A percentile compares a stretch with the other conserved stretches of the same genome.
Conservation (phyloP, 2,797 vertebrate genomes). For the Eulemur albifrons region DNA sequence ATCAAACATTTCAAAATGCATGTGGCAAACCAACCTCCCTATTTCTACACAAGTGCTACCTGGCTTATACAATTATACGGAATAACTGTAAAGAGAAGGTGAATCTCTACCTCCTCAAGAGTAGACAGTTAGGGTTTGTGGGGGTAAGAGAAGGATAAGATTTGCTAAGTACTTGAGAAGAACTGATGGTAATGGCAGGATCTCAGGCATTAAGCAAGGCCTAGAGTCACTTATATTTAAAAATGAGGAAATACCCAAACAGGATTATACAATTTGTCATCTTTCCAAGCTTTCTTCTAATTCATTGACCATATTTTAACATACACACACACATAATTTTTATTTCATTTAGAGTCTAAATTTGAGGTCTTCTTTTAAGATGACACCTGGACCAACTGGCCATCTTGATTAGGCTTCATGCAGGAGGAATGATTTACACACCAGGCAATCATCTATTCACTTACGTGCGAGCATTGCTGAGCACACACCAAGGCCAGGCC, state of each 20-base stretch:
- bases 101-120: background rate
- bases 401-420: background rate
- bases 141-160: no score
- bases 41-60: background rate
- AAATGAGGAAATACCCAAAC: background rate
- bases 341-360: background rate
- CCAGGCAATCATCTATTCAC: background rate
- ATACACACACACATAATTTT: background rate
- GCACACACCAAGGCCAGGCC: background rate
- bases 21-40: background rate
- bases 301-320: background rate
- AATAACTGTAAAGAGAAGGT: no score
- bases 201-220: background rate
- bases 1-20: background rate
- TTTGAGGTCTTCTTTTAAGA: background rate
- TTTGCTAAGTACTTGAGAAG: background rate
- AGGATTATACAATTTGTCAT: background rate
- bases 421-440: rapidly evolving
- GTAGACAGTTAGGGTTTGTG: background rate
- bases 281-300: background rate
- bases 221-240: background rate
- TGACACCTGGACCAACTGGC: rapidly evolving
- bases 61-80: background rate
- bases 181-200: no score
- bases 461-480: background rate